phyloP scores from a whole-genome alignment of 1,140 invertebrate species.

The Bombus pyrosoma region DNA sequence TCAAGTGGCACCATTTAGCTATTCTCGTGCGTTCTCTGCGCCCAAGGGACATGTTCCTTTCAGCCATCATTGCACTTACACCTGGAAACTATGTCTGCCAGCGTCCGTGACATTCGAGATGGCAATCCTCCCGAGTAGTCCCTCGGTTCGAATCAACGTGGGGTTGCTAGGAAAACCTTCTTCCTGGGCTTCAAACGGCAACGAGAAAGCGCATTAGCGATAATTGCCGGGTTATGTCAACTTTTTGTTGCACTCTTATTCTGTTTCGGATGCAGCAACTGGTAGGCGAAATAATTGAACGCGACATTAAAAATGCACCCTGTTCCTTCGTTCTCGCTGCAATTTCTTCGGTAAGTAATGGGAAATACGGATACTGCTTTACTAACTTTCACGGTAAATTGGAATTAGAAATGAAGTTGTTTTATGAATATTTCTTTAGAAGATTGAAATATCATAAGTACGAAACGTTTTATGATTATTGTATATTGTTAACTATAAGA shows the following conservation, averaged over 20 bases:
- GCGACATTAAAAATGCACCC: constrained; percentile 38
- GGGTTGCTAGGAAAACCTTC: constrained; percentile 47
- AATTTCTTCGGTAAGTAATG: background rate
- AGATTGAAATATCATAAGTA: background rate
- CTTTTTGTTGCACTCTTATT: constrained; percentile 29
- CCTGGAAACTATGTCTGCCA: constrained; percentile 40
- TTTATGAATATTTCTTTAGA: background rate
- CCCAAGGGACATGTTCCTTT: constrained; percentile 33
- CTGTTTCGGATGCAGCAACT: constrained; percentile 28
- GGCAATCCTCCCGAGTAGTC: constrained; percentile 66
- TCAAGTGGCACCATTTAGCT: constrained; percentile 16
- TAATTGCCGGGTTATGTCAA: constrained; percentile 63
- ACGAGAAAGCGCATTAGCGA: constrained; percentile 63
- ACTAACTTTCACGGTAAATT: background rate
- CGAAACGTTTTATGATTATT: too few species aligned
- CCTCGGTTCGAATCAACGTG: constrained; percentile 44
- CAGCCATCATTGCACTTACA: constrained; percentile 29
- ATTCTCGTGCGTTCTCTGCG: constrained; percentile 3
- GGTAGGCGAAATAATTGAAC: constrained; percentile 53
- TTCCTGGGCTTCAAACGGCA: constrained; percentile 57
- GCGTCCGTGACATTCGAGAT: constrained; percentile 58
- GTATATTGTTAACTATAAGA: too few species aligned
- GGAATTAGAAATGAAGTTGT: background rate
- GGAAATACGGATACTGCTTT: background rate
- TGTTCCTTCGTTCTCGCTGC: background rate